These are phyloP conservation scores for Sinohyriopsis cumingii DNA, from an alignment of 2,888 invertebrate species.

Conservation along the genomic window DNA sequence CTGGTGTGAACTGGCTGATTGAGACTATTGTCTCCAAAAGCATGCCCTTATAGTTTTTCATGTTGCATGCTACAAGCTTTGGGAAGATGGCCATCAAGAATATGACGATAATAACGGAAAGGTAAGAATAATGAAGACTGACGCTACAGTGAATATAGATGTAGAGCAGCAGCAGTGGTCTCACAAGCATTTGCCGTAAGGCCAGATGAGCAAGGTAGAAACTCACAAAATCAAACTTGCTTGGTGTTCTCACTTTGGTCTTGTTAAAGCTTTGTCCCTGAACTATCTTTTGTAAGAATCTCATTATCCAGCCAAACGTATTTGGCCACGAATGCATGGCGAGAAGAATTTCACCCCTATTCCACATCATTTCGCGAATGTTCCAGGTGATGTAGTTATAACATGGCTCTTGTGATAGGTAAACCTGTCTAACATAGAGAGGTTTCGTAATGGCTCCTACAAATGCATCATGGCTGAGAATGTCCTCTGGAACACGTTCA, in stretches of 20 bases:
- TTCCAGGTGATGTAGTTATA: constrained; percentile 65
- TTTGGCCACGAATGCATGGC: constrained; percentile 63
- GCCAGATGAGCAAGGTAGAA: constrained; percentile 63
- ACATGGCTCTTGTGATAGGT: constrained; percentile 56
- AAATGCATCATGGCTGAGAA: constrained; percentile 65
- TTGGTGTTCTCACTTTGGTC: constrained; percentile 58
- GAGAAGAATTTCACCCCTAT: constrained; percentile 59
- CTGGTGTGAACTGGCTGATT: constrained; percentile 63
- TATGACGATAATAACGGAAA: constrained; percentile 58
- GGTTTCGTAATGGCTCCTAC: constrained; percentile 61
- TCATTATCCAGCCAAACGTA: constrained; percentile 52
- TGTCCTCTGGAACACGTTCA: constrained; percentile 62
- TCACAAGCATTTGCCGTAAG: constrained; percentile 62
- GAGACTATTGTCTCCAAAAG: constrained; percentile 61
- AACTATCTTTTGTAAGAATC: constrained; percentile 53
- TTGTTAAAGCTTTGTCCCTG: constrained; percentile 55
- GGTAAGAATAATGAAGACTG: constrained; percentile 50
- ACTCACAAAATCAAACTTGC: constrained; percentile 57
- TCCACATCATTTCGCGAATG: constrained; percentile 62
- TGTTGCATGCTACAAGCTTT: constrained; percentile 58
- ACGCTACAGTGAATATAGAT: constrained; percentile 56
- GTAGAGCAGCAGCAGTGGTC: constrained; percentile 56
- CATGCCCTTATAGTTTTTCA: constrained; percentile 54
- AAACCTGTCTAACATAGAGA: constrained; percentile 53
- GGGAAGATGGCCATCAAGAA: constrained; percentile 62